Percentiles rank a stretch among this genome's conserved stretches.
Conservation (phyloP, 1,140 invertebrate species). For the Macrocentrus cingulum region DNA sequence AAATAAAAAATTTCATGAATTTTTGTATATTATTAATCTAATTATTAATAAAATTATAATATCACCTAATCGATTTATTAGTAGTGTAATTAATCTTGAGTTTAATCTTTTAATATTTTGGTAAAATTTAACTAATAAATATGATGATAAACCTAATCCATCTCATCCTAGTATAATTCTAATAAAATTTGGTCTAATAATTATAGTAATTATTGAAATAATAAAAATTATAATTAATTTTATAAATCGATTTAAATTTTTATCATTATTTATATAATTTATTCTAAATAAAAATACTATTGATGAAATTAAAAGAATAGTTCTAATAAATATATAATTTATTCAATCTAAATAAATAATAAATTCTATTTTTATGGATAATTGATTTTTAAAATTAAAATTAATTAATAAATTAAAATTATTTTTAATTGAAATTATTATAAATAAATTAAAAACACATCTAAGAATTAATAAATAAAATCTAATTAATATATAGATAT, state of each 20-base stretch:
- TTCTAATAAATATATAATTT: constrained; percentile 61
- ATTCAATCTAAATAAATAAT: constrained; percentile 65
- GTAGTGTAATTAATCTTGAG: constrained; percentile 65
- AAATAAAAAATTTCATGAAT: constrained; percentile 61
- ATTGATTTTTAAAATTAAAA: too few species aligned
- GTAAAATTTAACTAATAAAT: constrained; percentile 70
- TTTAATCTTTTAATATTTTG: constrained; percentile 63
- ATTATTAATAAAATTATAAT: constrained; percentile 61
- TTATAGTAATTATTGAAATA: constrained; percentile 68
- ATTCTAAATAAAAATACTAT: constrained; percentile 65
- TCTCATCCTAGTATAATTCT: constrained; percentile 71
- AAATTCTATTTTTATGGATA: background rate
- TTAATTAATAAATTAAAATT: too few species aligned
- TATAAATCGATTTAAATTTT: constrained; percentile 62
- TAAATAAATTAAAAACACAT: too few species aligned
- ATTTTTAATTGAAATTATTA: too few species aligned
- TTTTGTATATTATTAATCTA: constrained; percentile 56
- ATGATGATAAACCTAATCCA: constrained; percentile 68
- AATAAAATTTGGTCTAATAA: constrained; percentile 69
- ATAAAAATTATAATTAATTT: constrained; percentile 66
- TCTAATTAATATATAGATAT: too few species aligned
- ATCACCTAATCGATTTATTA: constrained; percentile 67
- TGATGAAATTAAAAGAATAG: constrained; percentile 66
- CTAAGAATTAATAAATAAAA: too few species aligned
- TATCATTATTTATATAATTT: constrained; percentile 62